These are phyloP conservation scores for Marisa cornuarietis DNA, from an alignment of 1,140 invertebrate genomes.

Conservation along the genomic window DNA sequence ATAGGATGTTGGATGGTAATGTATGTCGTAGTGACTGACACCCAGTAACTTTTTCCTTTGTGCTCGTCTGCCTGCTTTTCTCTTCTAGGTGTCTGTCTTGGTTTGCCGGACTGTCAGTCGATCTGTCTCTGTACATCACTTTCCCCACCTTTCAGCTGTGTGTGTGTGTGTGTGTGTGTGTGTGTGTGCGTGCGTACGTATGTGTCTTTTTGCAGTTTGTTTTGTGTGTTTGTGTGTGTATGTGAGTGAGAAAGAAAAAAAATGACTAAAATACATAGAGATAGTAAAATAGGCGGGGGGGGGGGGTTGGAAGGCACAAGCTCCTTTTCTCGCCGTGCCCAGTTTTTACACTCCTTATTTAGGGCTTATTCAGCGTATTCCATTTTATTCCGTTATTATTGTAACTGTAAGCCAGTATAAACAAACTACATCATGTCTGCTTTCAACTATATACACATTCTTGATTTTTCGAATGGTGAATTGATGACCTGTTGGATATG, in stretches of 20 bases:
- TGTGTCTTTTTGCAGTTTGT: background rate
- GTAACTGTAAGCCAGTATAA: background rate
- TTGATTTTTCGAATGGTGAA: no score
- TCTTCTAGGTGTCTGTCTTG: background rate
- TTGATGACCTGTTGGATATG: no score
- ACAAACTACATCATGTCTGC: no score
- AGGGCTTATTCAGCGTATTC: background rate
- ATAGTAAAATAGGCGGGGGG: background rate
- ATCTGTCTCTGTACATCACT: background rate
- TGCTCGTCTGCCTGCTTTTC: no score
- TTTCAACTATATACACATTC: no score
- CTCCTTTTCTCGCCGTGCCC: background rate
- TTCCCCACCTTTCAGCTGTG: background rate
- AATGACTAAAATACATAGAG: background rate
- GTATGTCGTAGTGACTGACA: no score
- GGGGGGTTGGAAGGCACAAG: no score
- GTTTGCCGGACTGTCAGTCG: background rate
- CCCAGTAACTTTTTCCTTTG: no score
- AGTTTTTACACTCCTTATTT: background rate
- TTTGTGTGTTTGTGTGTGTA: background rate
- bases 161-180: conserved; percentile 1
- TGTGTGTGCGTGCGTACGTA: background rate
- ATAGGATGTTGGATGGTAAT: background rate
- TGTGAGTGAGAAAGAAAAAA: background rate
- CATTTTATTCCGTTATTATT: background rate